Conservation (phyloP, 2,113 vertebrate species). For the Suncus etruscus region DNA sequence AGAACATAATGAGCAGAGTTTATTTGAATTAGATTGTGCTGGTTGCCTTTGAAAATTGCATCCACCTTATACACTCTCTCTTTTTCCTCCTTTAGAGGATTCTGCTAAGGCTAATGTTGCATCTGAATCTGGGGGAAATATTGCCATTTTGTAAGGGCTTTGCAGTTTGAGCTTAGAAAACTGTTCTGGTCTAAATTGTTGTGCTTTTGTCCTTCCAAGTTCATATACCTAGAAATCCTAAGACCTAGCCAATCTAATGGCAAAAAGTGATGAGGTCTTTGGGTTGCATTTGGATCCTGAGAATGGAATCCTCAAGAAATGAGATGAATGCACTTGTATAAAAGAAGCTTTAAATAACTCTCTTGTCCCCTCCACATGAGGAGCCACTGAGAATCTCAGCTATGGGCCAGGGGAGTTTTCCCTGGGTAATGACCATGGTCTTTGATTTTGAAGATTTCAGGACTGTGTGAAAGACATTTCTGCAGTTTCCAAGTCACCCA, state of each 20-base stretch:
- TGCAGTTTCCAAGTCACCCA: not conserved
- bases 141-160: not conserved
- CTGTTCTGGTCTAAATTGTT: not conserved
- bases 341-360: no score
- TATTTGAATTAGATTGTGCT: not conserved
- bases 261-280: not conserved
- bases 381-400: not conserved
- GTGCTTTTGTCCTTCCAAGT: not conserved
- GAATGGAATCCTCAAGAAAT: not conserved
- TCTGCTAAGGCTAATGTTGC: not conserved
- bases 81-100: not conserved
- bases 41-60: not conserved
- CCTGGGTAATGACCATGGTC: not conserved
- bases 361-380: not conserved
- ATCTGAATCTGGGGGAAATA: slow-evolving; percentile 5
- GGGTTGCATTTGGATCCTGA: not conserved
- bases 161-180: slow-evolving; percentile 20
- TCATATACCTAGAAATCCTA: not conserved
- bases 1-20: not conserved
- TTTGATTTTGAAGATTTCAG: not conserved
- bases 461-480: not conserved
- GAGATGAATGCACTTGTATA: not conserved
- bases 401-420: not conserved
- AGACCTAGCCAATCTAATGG: not conserved
- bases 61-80: not conserved